Evolutionary conservation across 23 tunicate species (phyloP).

Genomic region (Clavelina lepadiformis): DNA sequence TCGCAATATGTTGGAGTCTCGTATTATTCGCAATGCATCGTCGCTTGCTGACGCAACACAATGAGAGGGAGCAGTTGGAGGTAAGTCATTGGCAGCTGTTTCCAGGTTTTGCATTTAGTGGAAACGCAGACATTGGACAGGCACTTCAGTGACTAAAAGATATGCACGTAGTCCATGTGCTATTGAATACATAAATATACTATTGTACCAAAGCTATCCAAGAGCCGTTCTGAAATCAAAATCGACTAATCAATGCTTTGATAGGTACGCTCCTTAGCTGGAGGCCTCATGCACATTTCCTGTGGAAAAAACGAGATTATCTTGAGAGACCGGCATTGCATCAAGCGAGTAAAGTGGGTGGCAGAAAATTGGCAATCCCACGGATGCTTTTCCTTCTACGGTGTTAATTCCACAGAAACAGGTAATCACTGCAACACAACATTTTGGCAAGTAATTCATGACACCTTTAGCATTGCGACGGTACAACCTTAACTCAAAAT

Average conservation of each 20-base stretch:
- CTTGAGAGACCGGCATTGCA: conserved; percentile 18
- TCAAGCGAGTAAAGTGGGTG: conserved; percentile 32
- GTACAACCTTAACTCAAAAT: background rate
- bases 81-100: conserved; percentile 4
- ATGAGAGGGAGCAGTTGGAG: conserved; percentile 10
- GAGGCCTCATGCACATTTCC: conserved; percentile 5
- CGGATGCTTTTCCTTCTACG: conserved; percentile 16
- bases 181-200: too few species aligned
- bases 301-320: conserved; percentile 9
- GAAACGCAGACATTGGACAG: too few species aligned
- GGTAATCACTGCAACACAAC: background rate
- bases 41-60: conserved; percentile 12
- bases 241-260: too few species aligned
- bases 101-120: too few species aligned
- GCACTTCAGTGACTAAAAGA: too few species aligned
- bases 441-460: background rate
- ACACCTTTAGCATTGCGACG: background rate
- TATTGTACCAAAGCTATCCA: too few species aligned
- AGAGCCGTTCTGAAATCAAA: too few species aligned
- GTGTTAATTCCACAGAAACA: conserved; percentile 3
- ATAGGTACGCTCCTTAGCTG: too few species aligned
- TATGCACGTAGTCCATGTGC: too few species aligned
- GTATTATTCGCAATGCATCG: conserved; percentile 7
- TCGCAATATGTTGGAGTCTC: conserved; percentile 7
- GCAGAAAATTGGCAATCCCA: conserved; percentile 21